Evolutionary conservation across 1,140 invertebrate species (phyloP).

Genomic region (Apis mellifera): DNA sequence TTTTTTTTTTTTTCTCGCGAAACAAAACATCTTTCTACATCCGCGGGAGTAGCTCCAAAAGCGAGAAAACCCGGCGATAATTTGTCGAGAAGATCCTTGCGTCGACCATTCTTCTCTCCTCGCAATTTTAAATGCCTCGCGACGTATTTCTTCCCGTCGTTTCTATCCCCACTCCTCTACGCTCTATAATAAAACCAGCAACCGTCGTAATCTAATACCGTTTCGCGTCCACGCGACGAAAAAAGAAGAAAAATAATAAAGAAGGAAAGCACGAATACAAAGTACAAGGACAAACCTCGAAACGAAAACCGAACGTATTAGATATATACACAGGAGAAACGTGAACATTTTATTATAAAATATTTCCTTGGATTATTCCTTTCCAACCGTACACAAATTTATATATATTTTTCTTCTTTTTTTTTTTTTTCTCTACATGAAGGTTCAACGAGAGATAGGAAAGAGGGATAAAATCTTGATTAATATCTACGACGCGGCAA

Average conservation of each 20-base stretch:
- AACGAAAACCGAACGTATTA: not conserved
- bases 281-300: too few relatives aligned
- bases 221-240: slow-evolving; percentile 12
- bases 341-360: not conserved
- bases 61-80: slow-evolving; percentile 36
- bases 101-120: slow-evolving; percentile 38
- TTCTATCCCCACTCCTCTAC: slow-evolving; percentile 2
- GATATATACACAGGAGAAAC: not conserved
- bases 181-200: slow-evolving; percentile 28
- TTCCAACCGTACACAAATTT: too few relatives aligned
- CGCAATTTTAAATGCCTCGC: slow-evolving; percentile 35
- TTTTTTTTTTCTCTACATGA: too few relatives aligned
- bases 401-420: too few relatives aligned
- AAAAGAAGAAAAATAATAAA: not conserved
- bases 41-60: slow-evolving; percentile 7
- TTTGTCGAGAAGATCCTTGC: slow-evolving; percentile 32
- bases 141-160: slow-evolving; percentile 11
- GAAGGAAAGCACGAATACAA: too few relatives aligned
- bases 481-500: not conserved
- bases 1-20: not conserved
- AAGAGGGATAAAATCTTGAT: not conserved
- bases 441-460: not conserved
- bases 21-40: slow-evolving; percentile 1
- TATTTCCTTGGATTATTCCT: too few relatives aligned
- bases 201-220: slow-evolving; percentile 21